Evolutionary conservation across 2,113 vertebrate genomes (phyloP).

Genomic region (Ia io): DNA sequence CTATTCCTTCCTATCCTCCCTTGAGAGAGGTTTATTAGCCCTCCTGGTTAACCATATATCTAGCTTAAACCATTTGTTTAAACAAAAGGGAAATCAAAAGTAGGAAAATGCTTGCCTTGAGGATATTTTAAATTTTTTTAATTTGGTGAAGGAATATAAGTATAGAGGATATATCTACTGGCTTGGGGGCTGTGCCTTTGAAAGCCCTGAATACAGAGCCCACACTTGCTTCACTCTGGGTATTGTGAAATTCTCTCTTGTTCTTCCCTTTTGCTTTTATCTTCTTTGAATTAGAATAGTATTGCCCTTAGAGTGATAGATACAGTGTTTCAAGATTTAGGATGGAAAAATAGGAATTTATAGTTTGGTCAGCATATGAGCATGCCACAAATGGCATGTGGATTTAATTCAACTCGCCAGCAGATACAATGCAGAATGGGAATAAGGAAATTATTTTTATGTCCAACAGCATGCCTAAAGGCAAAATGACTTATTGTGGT

Average conservation of each 20-base stretch:
- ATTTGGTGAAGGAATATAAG: not conserved
- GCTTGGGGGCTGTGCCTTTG: not conserved
- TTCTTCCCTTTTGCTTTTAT: not conserved
- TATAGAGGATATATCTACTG: not conserved
- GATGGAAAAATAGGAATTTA: not conserved
- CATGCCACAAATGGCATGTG: not conserved
- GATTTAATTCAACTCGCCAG: not conserved
- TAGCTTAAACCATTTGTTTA: not conserved
- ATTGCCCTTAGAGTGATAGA: not conserved
- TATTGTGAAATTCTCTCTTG: not conserved
- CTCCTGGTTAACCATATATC: not conserved
- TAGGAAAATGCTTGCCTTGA: not conserved
- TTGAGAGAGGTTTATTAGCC: not conserved
- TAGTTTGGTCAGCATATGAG: not conserved
- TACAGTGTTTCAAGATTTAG: not conserved
- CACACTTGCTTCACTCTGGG: not conserved
- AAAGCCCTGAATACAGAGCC: not conserved
- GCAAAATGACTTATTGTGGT: constrained; percentile 23
- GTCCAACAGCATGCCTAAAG: not conserved
- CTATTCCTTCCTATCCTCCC: not conserved
- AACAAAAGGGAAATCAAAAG: not conserved
- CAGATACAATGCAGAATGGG: not conserved
- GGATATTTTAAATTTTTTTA: not conserved
- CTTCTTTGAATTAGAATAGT: not conserved
- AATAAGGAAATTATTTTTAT: constrained; percentile 9